Evolutionary conservation across 2,113 vertebrate genomes (phyloP), one percentile per base, ranked within the genome.

Genomic region (Podarcis raffonei): DNA sequence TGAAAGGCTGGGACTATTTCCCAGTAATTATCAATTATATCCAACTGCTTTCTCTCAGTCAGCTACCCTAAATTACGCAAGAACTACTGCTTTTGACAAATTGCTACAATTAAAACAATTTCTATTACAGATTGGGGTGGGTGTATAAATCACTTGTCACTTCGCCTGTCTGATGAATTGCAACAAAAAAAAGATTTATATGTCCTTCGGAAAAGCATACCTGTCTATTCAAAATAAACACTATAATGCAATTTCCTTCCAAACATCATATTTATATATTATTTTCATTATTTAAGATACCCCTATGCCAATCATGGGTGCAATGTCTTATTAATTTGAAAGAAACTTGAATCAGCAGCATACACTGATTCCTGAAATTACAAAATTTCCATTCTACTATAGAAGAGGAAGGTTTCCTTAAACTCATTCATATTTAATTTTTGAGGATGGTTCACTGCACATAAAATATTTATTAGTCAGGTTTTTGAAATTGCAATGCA

Each of bases 371-470:
- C 87, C 92, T 89, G 80, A 94, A 92, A 95, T 92, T 13, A 65
- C 69, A 74, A 77, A 89, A 82, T 62, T 94, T 94, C 48, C 91
- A 48, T 12, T 77, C 76, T 88, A 95, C 93, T 23, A 6, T 2
- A 85, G 37, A 1, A 87, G 89, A 90, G 84, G 85, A 93, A 90
- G 88, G 77, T 90, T 95, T 94, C 85, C 89, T 89, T 91, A 89
- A 90, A 94, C 66, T 95, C 94, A 95, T 95, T 94, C 93, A 88
- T 95, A 94, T 94, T 96, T 96, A 74, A 96, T 95, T 95, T 91
- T 95, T 68, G 62, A 96, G 95, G 94, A 94, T 92, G 94, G 94
- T 95, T 94, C 95, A 94, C 89, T 88, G 92, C 91, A 87, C 89
- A 94, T 95, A 59, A 96, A 97, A 95, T 92, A 96, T 93, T 93